Percentiles rank a stretch among this genome's conserved stretches.
Evolutionary conservation across 1,140 invertebrate genomes (phyloP).

Genomic region (Argopecten irradians): DNA sequence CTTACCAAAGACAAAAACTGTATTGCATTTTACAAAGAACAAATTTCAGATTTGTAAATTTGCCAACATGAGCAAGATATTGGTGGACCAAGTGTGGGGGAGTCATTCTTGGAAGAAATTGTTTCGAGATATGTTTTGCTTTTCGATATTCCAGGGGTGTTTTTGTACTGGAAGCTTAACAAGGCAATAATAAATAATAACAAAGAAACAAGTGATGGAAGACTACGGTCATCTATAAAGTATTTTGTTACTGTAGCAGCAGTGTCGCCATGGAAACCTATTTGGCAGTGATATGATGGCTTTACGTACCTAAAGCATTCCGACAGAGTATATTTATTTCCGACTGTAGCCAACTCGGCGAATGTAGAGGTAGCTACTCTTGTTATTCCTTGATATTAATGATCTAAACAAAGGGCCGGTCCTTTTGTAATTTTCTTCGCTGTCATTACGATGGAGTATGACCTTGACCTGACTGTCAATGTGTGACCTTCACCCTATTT

Average conservation of each 20-base stretch:
- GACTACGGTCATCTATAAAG: not conserved
- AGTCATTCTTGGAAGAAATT: slow-evolving; percentile 1
- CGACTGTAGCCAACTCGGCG: not conserved
- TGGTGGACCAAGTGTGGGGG: slow-evolving; percentile 11
- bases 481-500: not conserved
- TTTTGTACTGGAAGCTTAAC: not conserved
- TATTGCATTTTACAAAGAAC: not conserved
- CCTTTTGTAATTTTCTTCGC: not conserved
- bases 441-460: not conserved
- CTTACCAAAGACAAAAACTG: slow-evolving; percentile 17
- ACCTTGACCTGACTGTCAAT: not conserved
- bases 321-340: slow-evolving; percentile 1
- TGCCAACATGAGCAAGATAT: not conserved
- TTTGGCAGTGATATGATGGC: not conserved
- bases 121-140: not conserved
- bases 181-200: not conserved
- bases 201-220: not conserved
- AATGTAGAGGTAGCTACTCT: not conserved
- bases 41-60: not conserved
- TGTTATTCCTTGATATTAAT: not conserved
- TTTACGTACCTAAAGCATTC: not conserved
- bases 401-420: slow-evolving; percentile 6
- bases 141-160: not conserved
- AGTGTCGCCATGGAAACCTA: not conserved
- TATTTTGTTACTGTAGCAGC: not conserved